Evolutionary conservation across 2,888 invertebrate species (phyloP), one percentile per base, ranked within the genome.

Genomic region (Pandemis cinnamomeana): DNA sequence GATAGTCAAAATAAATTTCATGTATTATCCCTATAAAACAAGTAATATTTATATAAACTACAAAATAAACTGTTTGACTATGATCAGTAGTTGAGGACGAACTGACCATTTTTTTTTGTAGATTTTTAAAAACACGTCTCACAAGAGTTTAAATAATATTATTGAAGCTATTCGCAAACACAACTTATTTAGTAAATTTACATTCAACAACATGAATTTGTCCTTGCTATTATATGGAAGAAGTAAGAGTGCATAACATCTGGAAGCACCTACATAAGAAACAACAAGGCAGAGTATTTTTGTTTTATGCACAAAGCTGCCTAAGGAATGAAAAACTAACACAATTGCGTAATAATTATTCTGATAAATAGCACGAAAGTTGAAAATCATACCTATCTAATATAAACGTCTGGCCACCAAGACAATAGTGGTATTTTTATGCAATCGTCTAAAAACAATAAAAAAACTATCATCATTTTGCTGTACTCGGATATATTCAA

Each of bases 241-340:
- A 55, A 36, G 58, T 27, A 58, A 27, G 10, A 58, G 58, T 58
- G 58, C 58, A 58, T 58, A 27, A 27, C 27, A 27, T 58, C 67
- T 67, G 67, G 67, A 67, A 67, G 67, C 58, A 67, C 44, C 44
- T 58, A 44, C 20, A 20, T 42, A 67, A 58, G 10, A 27, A 46
- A 64, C 10, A 41, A 20, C 67, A 42, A 2, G 10, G 27, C 58
- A 10, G 27, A 10, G 27, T 58, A 10, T 11, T 27, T 58, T 27
- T 58, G 5, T 11, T 58, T 27, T 58, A 10, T 58, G 27, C 27
- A 27, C 58, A 27, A 11, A 58, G 58, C 58, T 58, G 58, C 58
- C 58, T 5, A 58, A 27, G 7, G 27, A 58, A 27, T 20, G 55
- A 55, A 20, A 11, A 27, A 11, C 27, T 27, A 58, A 58, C 27